Conservation (phyloP, 2,797 vertebrate species). For the Ispidina picta region DNA sequence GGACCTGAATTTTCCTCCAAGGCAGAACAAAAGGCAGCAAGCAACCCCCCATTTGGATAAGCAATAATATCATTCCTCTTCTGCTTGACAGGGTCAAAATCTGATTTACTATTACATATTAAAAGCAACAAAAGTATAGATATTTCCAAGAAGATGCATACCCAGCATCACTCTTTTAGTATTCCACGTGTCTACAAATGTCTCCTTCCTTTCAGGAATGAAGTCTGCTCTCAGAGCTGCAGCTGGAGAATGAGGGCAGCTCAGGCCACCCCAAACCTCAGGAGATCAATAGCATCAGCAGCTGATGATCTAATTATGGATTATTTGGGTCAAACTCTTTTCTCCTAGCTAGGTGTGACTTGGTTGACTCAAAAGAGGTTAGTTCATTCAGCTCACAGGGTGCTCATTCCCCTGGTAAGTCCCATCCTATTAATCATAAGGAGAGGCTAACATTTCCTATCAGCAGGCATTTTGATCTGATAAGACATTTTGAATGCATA, state of each 20-base stretch:
- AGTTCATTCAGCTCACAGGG: constrained; percentile 8
- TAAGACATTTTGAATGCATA: neutral
- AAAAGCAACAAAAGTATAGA: neutral
- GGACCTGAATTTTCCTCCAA: neutral
- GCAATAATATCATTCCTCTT: neutral
- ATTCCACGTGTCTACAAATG: neutral
- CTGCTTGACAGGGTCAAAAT: neutral
- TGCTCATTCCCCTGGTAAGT: neutral
- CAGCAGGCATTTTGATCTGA: neutral
- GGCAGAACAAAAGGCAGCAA: neutral
- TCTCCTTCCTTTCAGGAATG: constrained; percentile 29
- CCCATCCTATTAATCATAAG: neutral
- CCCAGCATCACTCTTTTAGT: neutral
- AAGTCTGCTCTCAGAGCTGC: neutral
- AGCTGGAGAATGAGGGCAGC: constrained; percentile 36
- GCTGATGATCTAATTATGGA: constrained; percentile 56
- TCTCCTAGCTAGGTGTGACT: constrained; percentile 20
- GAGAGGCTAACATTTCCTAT: neutral
- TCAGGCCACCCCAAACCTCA: constrained; percentile 30
- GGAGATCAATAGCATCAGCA: constrained; percentile 30
- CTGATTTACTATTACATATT: neutral
- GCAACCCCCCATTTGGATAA: neutral
- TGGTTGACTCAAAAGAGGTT: constrained; percentile 39
- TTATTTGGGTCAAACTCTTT: constrained; percentile 55
- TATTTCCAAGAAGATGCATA: neutral